These are phyloP conservation scores for Sceloporus undulatus DNA, from an alignment of 2,113 vertebrate genomes.

Conservation along the genomic window DNA sequence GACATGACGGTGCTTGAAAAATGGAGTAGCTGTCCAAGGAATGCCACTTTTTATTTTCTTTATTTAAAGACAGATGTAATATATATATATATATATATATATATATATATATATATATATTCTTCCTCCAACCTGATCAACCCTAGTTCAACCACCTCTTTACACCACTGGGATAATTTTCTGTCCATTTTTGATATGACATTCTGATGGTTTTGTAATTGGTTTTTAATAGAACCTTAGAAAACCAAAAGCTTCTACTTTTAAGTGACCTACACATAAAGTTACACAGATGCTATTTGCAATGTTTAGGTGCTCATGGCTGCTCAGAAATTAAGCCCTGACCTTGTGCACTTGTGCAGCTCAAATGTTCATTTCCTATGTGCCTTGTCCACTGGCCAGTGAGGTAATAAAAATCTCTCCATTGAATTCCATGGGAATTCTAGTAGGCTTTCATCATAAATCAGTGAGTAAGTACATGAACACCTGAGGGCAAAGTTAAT, in stretches of 20 bases:
- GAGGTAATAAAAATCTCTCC: not conserved
- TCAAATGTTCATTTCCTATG: not conserved
- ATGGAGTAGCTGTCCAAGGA: conserved; percentile 42
- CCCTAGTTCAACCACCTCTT: conserved; percentile 49
- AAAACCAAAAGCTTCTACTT: not conserved
- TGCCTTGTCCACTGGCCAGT: not conserved
- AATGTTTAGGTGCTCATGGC: not conserved
- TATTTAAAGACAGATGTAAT: conserved; percentile 61
- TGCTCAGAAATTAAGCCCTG: not conserved
- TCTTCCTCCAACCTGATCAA: not conserved
- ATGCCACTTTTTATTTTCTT: conserved; percentile 48
- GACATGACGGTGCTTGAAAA: conserved; percentile 62
- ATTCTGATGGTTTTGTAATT: not conserved
- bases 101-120: too few relatives aligned
- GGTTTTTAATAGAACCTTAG: not conserved
- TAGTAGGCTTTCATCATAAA: not conserved
- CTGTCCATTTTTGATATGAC: conserved; percentile 16
- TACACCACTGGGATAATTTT: conserved; percentile 48
- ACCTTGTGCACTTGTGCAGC: not conserved
- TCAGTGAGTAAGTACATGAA: not conserved
- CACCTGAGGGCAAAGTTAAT: not conserved
- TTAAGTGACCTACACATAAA: not conserved
- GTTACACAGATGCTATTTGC: not conserved
- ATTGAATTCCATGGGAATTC: not conserved
- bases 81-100: too few relatives aligned